phyloP scores from a whole-genome alignment of 2,797 vertebrate genomes.

The Enteromius fasciolatus region DNA sequence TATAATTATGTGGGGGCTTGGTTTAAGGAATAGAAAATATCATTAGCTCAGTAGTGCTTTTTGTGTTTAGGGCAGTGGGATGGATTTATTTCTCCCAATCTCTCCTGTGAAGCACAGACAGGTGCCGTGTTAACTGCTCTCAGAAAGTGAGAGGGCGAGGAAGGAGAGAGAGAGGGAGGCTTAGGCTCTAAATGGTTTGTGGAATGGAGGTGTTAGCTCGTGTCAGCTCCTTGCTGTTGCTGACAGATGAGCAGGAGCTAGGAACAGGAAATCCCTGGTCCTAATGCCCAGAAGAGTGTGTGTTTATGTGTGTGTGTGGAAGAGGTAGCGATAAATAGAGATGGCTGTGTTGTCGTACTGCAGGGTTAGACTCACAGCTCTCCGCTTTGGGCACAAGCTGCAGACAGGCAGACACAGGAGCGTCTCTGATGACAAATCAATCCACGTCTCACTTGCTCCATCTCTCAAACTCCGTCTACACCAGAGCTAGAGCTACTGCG shows the following conservation, averaged over 20 bases:
- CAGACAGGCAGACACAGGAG: constrained; percentile 60
- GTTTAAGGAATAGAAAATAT: constrained; percentile 3
- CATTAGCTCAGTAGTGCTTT: constrained; percentile 17
- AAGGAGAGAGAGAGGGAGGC: constrained; percentile 56
- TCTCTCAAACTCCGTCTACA: constrained; percentile 39
- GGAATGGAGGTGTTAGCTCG: constrained; percentile 69
- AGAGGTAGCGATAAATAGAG: constrained; percentile 48
- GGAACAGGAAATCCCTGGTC: constrained; percentile 62
- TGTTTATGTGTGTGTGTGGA: constrained; percentile 41
- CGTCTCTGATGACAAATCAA: constrained; percentile 65
- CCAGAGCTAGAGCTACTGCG: constrained; percentile 31
- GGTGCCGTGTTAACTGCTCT: constrained; percentile 66
- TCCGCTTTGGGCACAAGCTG: constrained; percentile 50
- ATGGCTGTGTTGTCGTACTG: constrained; percentile 52
- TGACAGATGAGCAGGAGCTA: constrained; percentile 68
- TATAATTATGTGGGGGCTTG: neutral
- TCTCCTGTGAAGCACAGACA: constrained; percentile 65
- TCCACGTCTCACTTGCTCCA: constrained; percentile 59
- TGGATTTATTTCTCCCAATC: constrained; percentile 72
- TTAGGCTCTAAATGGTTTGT: constrained; percentile 80
- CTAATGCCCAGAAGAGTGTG: constrained; percentile 45
- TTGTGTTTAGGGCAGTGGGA: constrained; percentile 16
- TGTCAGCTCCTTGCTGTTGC: constrained; percentile 69
- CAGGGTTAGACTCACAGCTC: constrained; percentile 49
- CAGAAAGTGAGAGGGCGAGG: constrained; percentile 31